Conservation (phyloP, 2,113 vertebrate species). For the Diglossa brunneiventris region DNA sequence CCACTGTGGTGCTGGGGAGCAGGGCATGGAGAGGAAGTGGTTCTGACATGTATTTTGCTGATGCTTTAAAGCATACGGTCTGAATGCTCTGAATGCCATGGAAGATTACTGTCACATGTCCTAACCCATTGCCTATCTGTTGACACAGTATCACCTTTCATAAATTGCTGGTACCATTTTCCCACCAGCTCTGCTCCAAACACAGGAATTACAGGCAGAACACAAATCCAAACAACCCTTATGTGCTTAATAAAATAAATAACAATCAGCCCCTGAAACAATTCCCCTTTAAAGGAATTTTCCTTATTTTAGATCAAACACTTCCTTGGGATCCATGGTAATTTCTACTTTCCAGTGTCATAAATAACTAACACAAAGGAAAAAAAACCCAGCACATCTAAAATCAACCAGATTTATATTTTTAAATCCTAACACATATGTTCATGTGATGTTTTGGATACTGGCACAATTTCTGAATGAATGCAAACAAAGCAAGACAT, state of each 20-base stretch:
- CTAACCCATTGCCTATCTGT: neutral
- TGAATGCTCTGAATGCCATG: slow-evolving; percentile 8
- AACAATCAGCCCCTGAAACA: neutral
- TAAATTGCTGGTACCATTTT: slow-evolving; percentile 56
- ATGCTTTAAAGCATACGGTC: slow-evolving; percentile 53
- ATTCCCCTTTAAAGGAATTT: slow-evolving; percentile 15
- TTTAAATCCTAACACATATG: neutral
- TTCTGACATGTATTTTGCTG: slow-evolving; percentile 36
- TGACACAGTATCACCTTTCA: slow-evolving; percentile 58
- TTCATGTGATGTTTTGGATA: neutral
- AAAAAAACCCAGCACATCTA: neutral
- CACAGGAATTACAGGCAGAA: slow-evolving; percentile 29
- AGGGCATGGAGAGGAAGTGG: neutral
- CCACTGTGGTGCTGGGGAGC: neutral
- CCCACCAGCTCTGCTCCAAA: slow-evolving; percentile 37
- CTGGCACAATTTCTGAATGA: slow-evolving; percentile 3
- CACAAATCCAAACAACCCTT: slow-evolving; percentile 27
- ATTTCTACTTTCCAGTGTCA: neutral
- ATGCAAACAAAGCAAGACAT: slow-evolving; percentile 10
- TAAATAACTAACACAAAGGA: neutral
- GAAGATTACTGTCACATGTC: slow-evolving; percentile 54
- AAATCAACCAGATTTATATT: neutral
- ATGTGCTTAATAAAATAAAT: slow-evolving; percentile 50
- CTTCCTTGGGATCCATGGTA: neutral
- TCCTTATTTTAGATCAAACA: slow-evolving; percentile 5